Base-by-base conservation (phyloP, 1,140 invertebrate species). In the Coelopa frigida region DNA sequence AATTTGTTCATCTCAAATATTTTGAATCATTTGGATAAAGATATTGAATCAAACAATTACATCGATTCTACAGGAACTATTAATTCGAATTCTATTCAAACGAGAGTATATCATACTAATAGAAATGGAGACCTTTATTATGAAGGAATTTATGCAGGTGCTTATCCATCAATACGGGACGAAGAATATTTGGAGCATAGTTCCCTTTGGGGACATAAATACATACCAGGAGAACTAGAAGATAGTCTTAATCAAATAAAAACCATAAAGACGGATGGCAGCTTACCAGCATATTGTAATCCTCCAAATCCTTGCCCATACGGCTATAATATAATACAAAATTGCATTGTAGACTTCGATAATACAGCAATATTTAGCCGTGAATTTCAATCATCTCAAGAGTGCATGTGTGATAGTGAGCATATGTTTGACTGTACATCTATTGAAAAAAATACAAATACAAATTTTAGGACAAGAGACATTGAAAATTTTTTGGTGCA, bases 291-390 rank as follows among this genome's bases (percentile, higher is more conserved):
- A 21, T 99, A 99, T 72, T 99, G 96, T 69, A 96, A 96, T 64
- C 96, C 96, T 2, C 95, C 95, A 5, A 99, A 99, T 74, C 96
- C 96, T 0, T 99, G 96, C 59, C 96, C 95, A 1, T 76, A 88
- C 51, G 87, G 85, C 51, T 89, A 87, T 54, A 80, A 80, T 77
- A 85, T 78, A 56, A 78, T 83, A 44, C 86, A 97, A 73, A 85
- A 93, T 54, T 99, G 96, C 67, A 76, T 94, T 48, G 85, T 80
- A 38, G 80, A 89, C 29, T 98, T 98, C 61, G 91, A 94, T 57
- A 98, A 99, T 68, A 92, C 90, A 0, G 94, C 95, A 1, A 83
- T 87, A 0, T 98, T 94, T 72, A 97, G 94, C 62, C 81, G 94
- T 1, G 82, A 93, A 52, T 97, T 93, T 70, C 95, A 99, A 70